Evolutionary conservation across 2,113 vertebrate species (phyloP), one percentile per base, ranked within the genome.

Genomic region (Athene noctua): DNA sequence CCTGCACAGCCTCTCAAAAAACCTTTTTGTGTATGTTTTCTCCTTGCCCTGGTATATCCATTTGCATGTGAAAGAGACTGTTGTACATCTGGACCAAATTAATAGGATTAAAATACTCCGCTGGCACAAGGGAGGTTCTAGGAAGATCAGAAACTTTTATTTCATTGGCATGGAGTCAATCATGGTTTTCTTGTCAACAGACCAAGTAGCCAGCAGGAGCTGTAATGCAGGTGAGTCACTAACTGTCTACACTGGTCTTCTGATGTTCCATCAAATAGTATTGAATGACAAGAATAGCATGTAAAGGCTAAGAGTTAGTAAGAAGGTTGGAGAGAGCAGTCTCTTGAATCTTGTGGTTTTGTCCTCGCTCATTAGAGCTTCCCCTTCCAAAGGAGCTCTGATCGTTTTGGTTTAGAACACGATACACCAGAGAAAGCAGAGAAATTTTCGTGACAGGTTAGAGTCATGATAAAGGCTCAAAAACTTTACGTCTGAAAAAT

Each of bases 181-280:
- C 47, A 14, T 51, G 97, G 96, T 13, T 98, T 98, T 97, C 92
- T 98, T 96, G 96, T 98, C 88, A 97, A 97, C 22, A 98, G 98
- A 32, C 96, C 97, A 88, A 98, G 36, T 95, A 98, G 46, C 88
- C 97, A 5, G 88, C 75, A 9, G 73, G 97, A 70, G 98, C 98
- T 88, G 93, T 94, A 81, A 98, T 98, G 52, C 97, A 98, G 98
- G 97, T 97, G 93, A 85, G 91, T 30, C 36, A 74, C 29, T 55
- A 13, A 55, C 30, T 52, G 15, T 42, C n/a, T 55, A 7, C 4
- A 6, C 30, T 38, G 30, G 11, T 40, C 34, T 71, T 92, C 81
- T 86, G 34, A 49, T 55, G 36, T 14, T 38, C 51, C 47, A 46
- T 9, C 26, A 32, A 61, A 25, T 4, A 36, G 27, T 32, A 32